Evolutionary conservation across 2,888 invertebrate genomes (phyloP).

Genomic region (Ochropacha duplaris): DNA sequence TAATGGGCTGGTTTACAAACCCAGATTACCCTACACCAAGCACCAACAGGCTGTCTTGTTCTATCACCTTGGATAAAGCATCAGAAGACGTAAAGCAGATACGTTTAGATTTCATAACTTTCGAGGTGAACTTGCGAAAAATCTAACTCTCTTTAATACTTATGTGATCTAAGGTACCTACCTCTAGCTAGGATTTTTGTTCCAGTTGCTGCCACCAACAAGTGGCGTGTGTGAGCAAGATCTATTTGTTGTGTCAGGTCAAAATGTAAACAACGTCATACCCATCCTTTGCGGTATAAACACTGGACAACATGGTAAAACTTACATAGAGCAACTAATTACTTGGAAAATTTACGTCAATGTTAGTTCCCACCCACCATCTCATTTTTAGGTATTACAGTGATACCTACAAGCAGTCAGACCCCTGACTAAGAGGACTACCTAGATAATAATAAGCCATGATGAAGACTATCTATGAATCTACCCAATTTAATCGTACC

Average conservation of each 20-base stretch:
- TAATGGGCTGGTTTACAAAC: slow-evolving; percentile 88
- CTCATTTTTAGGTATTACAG: too few species aligned
- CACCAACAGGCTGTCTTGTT: slow-evolving; percentile 84
- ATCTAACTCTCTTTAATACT: neutral
- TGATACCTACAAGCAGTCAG: too few species aligned
- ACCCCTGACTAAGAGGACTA: too few species aligned
- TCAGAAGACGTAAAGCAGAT: slow-evolving; percentile 85
- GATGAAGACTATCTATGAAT: too few species aligned
- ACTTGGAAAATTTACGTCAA: neutral
- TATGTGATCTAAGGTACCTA: neutral
- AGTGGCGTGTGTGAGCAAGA: slow-evolving; percentile 87
- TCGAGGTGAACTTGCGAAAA: slow-evolving; percentile 83
- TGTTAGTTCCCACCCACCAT: neutral
- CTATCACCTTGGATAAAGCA: slow-evolving; percentile 84
- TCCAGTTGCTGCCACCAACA: slow-evolving; percentile 86
- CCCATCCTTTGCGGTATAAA: slow-evolving; percentile 90
- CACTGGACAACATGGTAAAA: slow-evolving; percentile 88
- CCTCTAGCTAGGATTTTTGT: slow-evolving; percentile 7
- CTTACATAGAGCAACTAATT: neutral
- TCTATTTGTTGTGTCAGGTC: slow-evolving; percentile 87
- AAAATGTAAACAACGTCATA: slow-evolving; percentile 86
- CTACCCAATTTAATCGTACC: too few species aligned
- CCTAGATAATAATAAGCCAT: neutral
- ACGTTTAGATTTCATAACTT: slow-evolving; percentile 86
- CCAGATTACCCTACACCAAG: slow-evolving; percentile 85